Conservation (phyloP, 2,113 vertebrate genomes). For the Amphiprion percula region DNA sequence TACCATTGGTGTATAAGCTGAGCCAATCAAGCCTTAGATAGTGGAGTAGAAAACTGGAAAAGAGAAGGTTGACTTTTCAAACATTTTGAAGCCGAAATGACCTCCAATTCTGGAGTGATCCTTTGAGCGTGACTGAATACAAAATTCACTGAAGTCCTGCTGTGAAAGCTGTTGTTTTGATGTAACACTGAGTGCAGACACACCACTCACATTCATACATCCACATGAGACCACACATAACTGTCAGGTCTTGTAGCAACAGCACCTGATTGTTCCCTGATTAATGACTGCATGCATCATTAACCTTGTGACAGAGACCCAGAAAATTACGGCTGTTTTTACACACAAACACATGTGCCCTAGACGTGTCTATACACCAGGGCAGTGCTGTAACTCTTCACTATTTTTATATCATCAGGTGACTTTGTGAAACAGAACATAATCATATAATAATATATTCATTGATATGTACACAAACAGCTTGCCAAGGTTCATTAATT, state of each 20-base stretch:
- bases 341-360: not conserved
- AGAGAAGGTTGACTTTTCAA: too few relatives aligned
- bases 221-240: not conserved
- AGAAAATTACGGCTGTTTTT: conserved; percentile 36
- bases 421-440: conserved; percentile 6
- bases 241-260: conserved; percentile 33
- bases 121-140: too few relatives aligned
- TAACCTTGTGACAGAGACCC: conserved; percentile 53
- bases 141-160: too few relatives aligned
- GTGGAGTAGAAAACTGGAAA: too few relatives aligned
- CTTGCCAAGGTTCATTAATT: conserved; percentile 47
- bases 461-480: not conserved
- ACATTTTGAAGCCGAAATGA: too few relatives aligned
- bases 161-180: too few relatives aligned
- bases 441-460: not conserved
- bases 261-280: conserved; percentile 48
- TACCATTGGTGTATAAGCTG: too few relatives aligned
- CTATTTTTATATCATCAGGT: conserved; percentile 11
- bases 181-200: too few relatives aligned
- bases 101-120: too few relatives aligned
- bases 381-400: not conserved
- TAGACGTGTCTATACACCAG: not conserved
- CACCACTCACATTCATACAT: too few relatives aligned
- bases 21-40: too few relatives aligned
- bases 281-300: conserved; percentile 56